These are phyloP conservation scores for Dasypus novemcinctus DNA, from an alignment of 2,113 vertebrate genomes.

Conservation along the genomic window DNA sequence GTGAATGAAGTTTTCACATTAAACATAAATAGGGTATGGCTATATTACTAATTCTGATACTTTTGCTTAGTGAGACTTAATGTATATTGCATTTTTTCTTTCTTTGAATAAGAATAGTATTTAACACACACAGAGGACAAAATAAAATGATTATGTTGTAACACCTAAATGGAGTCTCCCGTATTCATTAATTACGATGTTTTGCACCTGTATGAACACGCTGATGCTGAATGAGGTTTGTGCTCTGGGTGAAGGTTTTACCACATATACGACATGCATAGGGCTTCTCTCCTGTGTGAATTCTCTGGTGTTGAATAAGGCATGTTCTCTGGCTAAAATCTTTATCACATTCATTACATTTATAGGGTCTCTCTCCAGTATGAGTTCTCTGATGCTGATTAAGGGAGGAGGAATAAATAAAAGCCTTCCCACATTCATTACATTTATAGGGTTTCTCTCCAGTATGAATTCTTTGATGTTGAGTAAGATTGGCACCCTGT, in stretches of 20 bases:
- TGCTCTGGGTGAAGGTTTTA: conserved; percentile 77
- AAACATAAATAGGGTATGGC: conserved; percentile 26
- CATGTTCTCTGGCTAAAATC: conserved; percentile 79
- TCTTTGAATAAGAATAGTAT: conserved; percentile 18
- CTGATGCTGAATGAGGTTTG: conserved; percentile 77
- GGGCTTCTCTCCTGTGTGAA: conserved; percentile 80
- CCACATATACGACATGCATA: conserved; percentile 77
- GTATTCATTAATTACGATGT: conserved; percentile 78
- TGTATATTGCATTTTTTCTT: conserved; percentile 62
- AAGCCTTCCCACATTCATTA: conserved; percentile 79
- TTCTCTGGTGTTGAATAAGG: conserved; percentile 80
- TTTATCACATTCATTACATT: conserved; percentile 79
- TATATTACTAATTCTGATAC: conserved; percentile 1
- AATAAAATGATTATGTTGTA: conserved; percentile 23
- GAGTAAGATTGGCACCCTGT: conserved; percentile 77
- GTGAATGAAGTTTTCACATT: conserved; percentile 29
- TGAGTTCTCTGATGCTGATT: conserved; percentile 80
- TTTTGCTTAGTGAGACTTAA: conserved; percentile 37
- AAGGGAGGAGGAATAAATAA: conserved; percentile 79
- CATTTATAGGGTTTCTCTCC: conserved; percentile 81
- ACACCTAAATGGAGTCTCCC: conserved; percentile 61
- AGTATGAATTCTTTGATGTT: conserved; percentile 78
- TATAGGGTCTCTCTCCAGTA: conserved; percentile 80
- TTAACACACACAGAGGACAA: conserved; percentile 39
- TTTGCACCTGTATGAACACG: conserved; percentile 74